Evolutionary conservation across 1,140 invertebrate species (phyloP).

Genomic region (Frieseomelitta varia): DNA sequence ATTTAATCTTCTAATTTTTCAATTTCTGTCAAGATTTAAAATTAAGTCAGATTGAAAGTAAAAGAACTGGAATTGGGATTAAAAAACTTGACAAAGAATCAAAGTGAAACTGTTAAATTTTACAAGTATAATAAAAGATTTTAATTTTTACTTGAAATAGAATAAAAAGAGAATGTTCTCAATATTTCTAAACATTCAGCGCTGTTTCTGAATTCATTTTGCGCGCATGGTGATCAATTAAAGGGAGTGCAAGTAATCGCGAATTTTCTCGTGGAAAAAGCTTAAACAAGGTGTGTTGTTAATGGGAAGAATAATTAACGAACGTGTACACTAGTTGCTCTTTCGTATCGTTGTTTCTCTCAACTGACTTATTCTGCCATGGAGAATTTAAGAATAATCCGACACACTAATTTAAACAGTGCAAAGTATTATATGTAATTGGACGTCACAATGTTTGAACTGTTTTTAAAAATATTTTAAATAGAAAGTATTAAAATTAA

Average conservation of each 20-base stretch:
- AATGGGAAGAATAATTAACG: slow-evolving; percentile 20
- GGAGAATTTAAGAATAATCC: not conserved
- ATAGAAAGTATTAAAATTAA: not conserved
- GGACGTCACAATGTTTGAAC: not conserved
- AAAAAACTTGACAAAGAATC: not conserved
- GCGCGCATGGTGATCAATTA: not conserved
- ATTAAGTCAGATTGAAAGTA: not conserved
- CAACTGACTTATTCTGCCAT: not conserved
- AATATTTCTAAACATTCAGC: not conserved
- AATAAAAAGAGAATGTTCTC: not conserved
- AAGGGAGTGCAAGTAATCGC: not conserved
- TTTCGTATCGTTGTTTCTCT: not conserved
- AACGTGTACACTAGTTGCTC: not conserved
- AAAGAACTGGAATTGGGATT: not conserved
- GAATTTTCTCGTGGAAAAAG: not conserved
- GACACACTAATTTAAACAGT: not conserved
- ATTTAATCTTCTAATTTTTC: too few relatives aligned
- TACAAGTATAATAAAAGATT: not conserved
- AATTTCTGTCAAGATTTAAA: too few relatives aligned
- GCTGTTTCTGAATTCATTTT: not conserved
- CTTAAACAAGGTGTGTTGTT: not conserved
- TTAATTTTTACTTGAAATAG: not conserved
- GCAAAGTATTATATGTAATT: not conserved
- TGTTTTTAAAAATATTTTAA: not conserved
- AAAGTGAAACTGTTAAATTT: not conserved